Conservation (phyloP, 2,113 vertebrate genomes). For the Varanus komodoensis region DNA sequence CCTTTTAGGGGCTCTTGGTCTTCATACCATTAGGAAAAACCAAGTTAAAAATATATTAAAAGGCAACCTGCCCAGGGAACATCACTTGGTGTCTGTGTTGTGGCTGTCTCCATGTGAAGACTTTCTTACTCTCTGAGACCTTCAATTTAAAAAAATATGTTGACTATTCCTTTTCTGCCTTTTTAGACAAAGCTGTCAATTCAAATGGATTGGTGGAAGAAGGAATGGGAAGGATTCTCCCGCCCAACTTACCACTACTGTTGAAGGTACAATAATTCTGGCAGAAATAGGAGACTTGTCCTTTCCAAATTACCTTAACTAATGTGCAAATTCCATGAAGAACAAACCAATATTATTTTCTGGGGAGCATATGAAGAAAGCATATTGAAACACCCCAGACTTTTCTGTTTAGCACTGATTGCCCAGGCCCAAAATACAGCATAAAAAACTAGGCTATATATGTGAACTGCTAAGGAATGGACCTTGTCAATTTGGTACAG, state of each 20-base stretch:
- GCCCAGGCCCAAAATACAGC: not conserved
- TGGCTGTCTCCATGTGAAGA: too few species aligned
- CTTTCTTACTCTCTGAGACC: too few species aligned
- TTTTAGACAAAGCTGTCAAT: slow-evolving; percentile 1
- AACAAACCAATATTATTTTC: not conserved
- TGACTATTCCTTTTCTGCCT: slow-evolving; percentile 19
- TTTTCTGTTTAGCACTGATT: not conserved
- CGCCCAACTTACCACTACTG: not conserved
- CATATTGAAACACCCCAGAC: not conserved
- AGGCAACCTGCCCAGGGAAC: too few species aligned
- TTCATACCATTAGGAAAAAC: not conserved
- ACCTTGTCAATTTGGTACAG: not conserved
- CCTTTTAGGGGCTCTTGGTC: too few species aligned
- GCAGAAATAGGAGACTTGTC: not conserved
- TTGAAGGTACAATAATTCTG: not conserved
- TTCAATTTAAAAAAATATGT: too few species aligned
- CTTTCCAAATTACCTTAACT: not conserved
- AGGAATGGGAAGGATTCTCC: not conserved
- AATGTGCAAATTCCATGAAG: not conserved
- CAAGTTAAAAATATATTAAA: not conserved
- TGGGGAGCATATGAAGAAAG: not conserved
- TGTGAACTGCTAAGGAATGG: not conserved
- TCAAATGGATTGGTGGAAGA: not conserved
- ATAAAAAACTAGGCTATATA: too few species aligned
- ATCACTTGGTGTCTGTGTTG: too few species aligned